phyloP scores from a whole-genome alignment of 2,113 vertebrate species.

The Cinclus mexicanus region DNA sequence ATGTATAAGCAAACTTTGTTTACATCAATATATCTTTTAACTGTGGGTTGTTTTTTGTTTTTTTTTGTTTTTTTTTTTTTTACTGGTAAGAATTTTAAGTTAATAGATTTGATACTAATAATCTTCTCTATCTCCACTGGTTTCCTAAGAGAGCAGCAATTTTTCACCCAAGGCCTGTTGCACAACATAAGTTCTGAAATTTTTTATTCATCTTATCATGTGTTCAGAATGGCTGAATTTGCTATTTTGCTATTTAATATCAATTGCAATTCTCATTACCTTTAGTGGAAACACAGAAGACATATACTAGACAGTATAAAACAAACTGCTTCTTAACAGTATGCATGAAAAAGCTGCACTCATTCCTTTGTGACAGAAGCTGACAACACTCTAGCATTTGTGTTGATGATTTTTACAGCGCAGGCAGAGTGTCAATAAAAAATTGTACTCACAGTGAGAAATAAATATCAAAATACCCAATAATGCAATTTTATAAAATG shows the following conservation, averaged over 20 bases:
- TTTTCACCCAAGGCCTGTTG: neutral
- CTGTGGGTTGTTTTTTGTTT: neutral
- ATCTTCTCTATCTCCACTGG: neutral
- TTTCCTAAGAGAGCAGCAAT: neutral
- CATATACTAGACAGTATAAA: neutral
- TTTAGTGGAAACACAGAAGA: neutral
- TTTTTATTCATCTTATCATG: neutral
- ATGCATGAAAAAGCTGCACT: neutral
- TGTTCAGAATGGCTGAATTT: neutral
- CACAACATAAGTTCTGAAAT: neutral
- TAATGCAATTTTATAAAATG: neutral
- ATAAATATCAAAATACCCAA: neutral
- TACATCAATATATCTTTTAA: neutral
- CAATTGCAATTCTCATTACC: neutral
- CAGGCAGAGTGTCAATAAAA: neutral
- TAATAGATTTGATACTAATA: neutral
- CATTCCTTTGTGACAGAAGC: neutral
- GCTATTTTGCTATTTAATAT: neutral
- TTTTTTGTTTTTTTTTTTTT: fast-evolving
- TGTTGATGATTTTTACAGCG: neutral
- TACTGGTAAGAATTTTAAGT: neutral
- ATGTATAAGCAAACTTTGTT: neutral
- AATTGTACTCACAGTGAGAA: neutral
- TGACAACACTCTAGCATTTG: neutral
- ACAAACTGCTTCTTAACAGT: neutral